Evolutionary conservation across 2,888 invertebrate genomes (phyloP).

Genomic region (Cheilosia variabilis): DNA sequence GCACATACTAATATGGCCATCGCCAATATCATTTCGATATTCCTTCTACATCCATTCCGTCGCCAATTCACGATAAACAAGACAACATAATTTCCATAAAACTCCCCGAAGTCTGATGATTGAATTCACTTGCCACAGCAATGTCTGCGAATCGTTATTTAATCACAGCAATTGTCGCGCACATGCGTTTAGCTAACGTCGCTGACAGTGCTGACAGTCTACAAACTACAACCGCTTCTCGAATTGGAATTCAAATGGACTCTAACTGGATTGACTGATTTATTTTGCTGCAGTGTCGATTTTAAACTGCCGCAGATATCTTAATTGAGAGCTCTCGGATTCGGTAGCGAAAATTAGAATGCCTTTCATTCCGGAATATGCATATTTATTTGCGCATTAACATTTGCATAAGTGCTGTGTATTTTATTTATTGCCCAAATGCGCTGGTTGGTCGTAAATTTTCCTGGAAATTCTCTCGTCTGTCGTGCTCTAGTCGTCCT

Average conservation of each 20-base stretch:
- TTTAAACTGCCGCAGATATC: conserved; percentile 42
- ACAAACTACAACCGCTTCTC: conserved; percentile 14
- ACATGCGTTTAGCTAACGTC: conserved; percentile 13
- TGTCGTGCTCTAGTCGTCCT: conserved; percentile 48
- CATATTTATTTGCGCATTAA: conserved; percentile 65
- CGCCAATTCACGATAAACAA: conserved; percentile 48
- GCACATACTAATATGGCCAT: conserved; percentile 50
- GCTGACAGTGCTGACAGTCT: too few relatives aligned
- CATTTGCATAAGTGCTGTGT: conserved; percentile 71
- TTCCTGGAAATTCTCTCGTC: conserved; percentile 46
- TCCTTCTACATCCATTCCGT: conserved; percentile 45
- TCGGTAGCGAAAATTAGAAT: conserved; percentile 60
- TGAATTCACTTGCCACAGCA: conserved; percentile 54
- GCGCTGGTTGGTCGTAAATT: conserved; percentile 61
- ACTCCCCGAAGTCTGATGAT: conserved; percentile 35
- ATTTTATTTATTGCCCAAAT: conserved; percentile 68
- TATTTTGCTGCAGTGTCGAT: conserved; percentile 52
- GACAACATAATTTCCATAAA: conserved; percentile 48
- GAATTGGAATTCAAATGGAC: conserved; percentile 43
- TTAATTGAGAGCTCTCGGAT: conserved; percentile 49
- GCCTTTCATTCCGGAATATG: conserved; percentile 45
- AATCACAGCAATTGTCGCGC: conserved; percentile 27
- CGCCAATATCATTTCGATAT: conserved; percentile 48
- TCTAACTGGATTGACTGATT: conserved; percentile 62
- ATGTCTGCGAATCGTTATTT: conserved; percentile 33